Conservation (phyloP, 2,797 vertebrate species). For the Sciurus carolinensis region DNA sequence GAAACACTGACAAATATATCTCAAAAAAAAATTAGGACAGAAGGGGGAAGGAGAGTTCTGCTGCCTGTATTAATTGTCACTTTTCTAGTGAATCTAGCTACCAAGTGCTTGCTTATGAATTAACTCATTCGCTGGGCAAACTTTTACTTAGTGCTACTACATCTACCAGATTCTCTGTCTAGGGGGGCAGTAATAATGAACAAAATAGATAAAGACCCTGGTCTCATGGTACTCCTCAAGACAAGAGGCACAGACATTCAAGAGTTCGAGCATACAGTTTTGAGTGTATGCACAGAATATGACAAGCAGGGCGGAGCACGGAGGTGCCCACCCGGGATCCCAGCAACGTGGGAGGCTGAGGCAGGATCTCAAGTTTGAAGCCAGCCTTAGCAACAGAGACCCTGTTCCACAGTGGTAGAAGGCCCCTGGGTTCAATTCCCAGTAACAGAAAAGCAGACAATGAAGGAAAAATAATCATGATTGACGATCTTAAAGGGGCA, state of each 20-base stretch:
- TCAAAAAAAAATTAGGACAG: constrained; percentile 65
- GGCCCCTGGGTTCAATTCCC: too few species aligned
- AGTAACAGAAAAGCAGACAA: neutral
- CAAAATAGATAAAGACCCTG: neutral
- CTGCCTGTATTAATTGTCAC: neutral
- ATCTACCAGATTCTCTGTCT: neutral
- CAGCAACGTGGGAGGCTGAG: too few species aligned
- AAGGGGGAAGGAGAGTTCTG: constrained; percentile 18
- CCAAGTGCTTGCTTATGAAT: constrained; percentile 50
- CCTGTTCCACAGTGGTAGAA: too few species aligned
- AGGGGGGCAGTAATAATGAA: neutral
- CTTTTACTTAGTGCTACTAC: neutral
- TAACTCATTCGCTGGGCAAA: neutral
- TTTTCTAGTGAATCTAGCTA: constrained; percentile 50
- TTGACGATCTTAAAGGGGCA: neutral
- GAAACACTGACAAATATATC: constrained; percentile 28
- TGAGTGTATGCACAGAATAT: neutral
- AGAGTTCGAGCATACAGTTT: neutral
- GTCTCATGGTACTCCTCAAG: neutral
- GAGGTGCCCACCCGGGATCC: too few species aligned
- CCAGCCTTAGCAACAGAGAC: too few species aligned
- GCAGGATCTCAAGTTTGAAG: too few species aligned
- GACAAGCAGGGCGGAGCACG: neutral
- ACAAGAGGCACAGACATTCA: neutral
- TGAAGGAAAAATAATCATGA: neutral